Base-by-base conservation (phyloP, 2,888 invertebrate genomes). In the Tipula lateralis region DNA sequence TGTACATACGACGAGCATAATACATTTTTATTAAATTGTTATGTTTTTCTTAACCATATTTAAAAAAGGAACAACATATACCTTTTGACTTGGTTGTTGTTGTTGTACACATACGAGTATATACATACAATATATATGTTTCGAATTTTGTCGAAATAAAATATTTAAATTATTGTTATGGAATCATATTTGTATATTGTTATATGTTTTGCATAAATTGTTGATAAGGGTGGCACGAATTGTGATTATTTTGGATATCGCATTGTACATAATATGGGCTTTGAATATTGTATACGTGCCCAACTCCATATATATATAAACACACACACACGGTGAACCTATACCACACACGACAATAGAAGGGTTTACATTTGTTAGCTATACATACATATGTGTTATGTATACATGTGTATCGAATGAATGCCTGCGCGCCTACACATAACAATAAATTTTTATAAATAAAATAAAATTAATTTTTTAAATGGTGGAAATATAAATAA, bases 11-110 rank as follows among this genome's bases (percentile, higher is more conserved):
- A 44, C 7, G 44, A 66, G 66, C 66, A 66, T 24, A 66, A 66
- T 66, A 66, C 66, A 66, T 66, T 66, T 66, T 66, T 66, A 66
- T 66, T 66, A 66, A 66, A 66, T 66, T 66, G 66, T 66, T 66
- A 66, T 66, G 66, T 66, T 66, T 66, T 66, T 66, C 66, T 66
- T 66, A 66, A 66, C 66, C 66, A 66, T 50, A 50, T 50, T 50
- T 50, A 50, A 50, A 50, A 24, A 66, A 66, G 66, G 66, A 66
- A 66, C 66, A 66, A 66, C 66, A 66, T 24, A 66, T 24, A 66
- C 66, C 66, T 66, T 66, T 66, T 66, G 66, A 66, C 66, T 66
- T 66, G 19, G 19, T 66, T 66, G n/a, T n/a, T n/a, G n/a, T 66
- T 66, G 7, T 24, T 66, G 66, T 24, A 2, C 4, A n/a, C n/a